Evolutionary conservation across 2,797 vertebrate genomes (phyloP).

Genomic region (Acanthis flammea): DNA sequence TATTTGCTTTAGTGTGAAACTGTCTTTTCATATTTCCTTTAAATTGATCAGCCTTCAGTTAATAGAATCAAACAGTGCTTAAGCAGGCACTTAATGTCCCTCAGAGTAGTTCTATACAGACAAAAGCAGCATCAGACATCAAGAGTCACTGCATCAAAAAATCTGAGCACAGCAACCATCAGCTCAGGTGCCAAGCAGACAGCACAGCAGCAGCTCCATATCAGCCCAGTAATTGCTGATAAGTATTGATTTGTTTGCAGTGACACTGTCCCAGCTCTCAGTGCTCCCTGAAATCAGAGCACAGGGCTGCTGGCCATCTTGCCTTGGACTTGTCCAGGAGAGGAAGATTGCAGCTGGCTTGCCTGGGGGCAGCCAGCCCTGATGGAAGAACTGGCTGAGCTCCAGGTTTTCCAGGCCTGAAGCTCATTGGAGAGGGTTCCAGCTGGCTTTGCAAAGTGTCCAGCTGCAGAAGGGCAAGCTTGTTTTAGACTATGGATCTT

Average conservation of each 20-base stretch:
- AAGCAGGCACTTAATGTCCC: neutral
- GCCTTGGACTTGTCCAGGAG: neutral
- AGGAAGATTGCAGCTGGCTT: slow-evolving; percentile 47
- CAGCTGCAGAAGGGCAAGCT: slow-evolving; percentile 49
- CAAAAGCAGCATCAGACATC: neutral
- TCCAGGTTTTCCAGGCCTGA: slow-evolving; percentile 37
- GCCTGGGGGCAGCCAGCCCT: slow-evolving; percentile 3
- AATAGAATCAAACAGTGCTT: neutral
- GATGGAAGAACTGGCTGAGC: slow-evolving; percentile 23
- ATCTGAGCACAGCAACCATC: neutral
- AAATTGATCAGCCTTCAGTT: neutral
- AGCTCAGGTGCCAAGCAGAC: neutral
- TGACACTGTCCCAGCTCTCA: neutral
- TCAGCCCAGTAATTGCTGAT: neutral
- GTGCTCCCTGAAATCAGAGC: neutral
- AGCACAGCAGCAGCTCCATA: neutral
- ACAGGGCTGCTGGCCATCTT: slow-evolving; percentile 20
- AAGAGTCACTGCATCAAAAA: neutral
- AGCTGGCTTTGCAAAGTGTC: slow-evolving; percentile 53
- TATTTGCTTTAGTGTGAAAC: neutral
- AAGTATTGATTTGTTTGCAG: neutral
- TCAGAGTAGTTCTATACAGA: neutral
- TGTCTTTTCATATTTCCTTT: neutral
- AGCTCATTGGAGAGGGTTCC: slow-evolving; percentile 40
- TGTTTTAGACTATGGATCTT: neutral